Base-by-base conservation (phyloP, 2,797 vertebrate genomes). In the Mallotus villosus region DNA sequence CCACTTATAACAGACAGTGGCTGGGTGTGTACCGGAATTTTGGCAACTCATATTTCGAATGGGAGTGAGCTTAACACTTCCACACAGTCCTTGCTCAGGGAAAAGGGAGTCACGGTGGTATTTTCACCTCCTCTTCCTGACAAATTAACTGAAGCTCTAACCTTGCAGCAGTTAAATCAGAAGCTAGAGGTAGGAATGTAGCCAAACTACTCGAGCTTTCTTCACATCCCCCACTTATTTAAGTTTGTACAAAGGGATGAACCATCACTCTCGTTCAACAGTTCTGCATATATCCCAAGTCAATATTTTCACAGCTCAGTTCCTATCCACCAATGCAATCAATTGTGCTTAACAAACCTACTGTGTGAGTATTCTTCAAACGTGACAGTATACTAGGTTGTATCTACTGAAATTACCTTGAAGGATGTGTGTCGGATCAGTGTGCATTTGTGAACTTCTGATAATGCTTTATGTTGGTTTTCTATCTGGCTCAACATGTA, bases 241-340 rank as follows among this genome's bases (percentile, higher is more conserved):
- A 76, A 81, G 74, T 85, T 71, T 85, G 81, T 85, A 84, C 74
- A 82, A 86, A 87, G 77, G 84, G 84, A 82, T 83, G 79, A 77
- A 77, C 77, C 73, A 79, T 77, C 77, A 72, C 76, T 85, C 67
- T 8, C 46, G 1, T 21, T 63, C 53, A 3, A 41, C 11, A 12
- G 37, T 41, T 41, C 9, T 41, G 11, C 37, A 11, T 41, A 27
- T 27, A 27, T 27, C 27, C 27, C 27, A 27, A 27, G 27, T 27
- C 0, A 27, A 27, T 27, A 25, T 25, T 25, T 27, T 27, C 27
- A 27, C 27, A 27, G 27, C 27, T 27, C 27, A 27, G 27, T 27
- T 27, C 27, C 27, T 4, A 27, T 27, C 27, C 27, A 27, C 27
- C 27, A 27, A 3, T 27, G 27, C 27, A 27, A 27, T 27, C 27